Evolutionary conservation across 1,140 invertebrate genomes (phyloP), one percentile per base, ranked within the genome.

Genomic region (Rhopalosiphum maidis): DNA sequence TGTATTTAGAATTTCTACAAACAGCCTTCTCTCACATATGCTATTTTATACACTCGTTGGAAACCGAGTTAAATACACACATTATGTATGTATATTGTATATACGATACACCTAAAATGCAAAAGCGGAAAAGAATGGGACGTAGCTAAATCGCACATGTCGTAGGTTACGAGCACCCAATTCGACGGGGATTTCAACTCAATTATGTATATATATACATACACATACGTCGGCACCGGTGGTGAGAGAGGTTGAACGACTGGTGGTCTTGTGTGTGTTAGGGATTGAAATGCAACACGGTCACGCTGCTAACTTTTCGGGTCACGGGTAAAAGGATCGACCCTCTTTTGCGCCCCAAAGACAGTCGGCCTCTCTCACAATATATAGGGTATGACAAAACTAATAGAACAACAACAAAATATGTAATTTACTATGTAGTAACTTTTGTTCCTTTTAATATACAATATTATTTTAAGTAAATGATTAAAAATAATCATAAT

Each of bases 101-200:
- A 18, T 88, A 88, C 46, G 46, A 35, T n/a, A 87, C 4, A 88
- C 35, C 48, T 41, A 55, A 89, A 89, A 89, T 23, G 35, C 15
- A 43, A 86, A 86, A 86, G 11, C 83, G 43, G 41, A 89, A 89
- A 89, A 89, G n/a, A 54, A 54, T 55, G 51, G 88, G 23, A 54
- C 48, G 7, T 1, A 89, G 88, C 48, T 89, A 89, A 89, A 89
- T 55, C 51, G 88, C 88, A 89, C 88, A 89, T 89, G 88, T 89
- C 48, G 88, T 37, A 41, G n/a, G 35, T 54, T 55, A 55, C 48
- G 22, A 55, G 51, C 46, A 88, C 88, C 37, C 37, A 60, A 90
- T 68, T 60, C 54, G 89, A 60, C 89, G 55, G 54, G 89, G 82
- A 90, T 94, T 94, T 93, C 86, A 93, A 94, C 77, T 88, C 85